Conservation (phyloP, 2,113 vertebrate genomes). For the Reinhardtius hippoglossoides region DNA sequence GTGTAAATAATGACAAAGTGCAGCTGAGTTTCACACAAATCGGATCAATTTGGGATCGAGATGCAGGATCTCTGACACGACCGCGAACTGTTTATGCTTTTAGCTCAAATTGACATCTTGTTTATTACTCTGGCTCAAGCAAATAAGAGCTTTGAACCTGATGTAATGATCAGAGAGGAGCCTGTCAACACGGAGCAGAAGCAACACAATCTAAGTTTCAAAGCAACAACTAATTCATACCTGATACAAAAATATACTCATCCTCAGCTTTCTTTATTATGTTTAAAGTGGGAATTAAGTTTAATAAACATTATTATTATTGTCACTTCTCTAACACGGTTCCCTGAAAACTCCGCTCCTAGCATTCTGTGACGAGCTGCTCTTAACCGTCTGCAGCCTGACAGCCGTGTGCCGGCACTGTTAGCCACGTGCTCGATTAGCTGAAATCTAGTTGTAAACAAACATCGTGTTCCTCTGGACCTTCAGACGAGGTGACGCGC, state of each 20-base stretch:
- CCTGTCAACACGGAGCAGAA: background rate
- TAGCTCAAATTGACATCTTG: too few relatives aligned
- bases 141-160: too few relatives aligned
- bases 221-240: slow-evolving; percentile 27
- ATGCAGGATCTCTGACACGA: background rate
- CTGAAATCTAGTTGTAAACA: slow-evolving; percentile 11
- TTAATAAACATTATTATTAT: background rate
- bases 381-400: slow-evolving; percentile 28
- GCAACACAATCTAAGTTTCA: slow-evolving; percentile 10
- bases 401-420: slow-evolving; percentile 25
- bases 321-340: too few relatives aligned
- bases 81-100: background rate
- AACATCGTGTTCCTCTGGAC: slow-evolving; percentile 4
- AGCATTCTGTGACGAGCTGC: slow-evolving; percentile 15
- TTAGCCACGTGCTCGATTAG: background rate
- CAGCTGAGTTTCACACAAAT: background rate
- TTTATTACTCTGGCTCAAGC: too few relatives aligned
- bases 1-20: background rate
- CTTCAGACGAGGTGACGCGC: slow-evolving; percentile 5
- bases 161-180: too few relatives aligned
- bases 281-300: slow-evolving; percentile 21
- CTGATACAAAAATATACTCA: slow-evolving; percentile 21
- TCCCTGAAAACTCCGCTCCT: too few relatives aligned
- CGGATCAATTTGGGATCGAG: background rate
- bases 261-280: slow-evolving; percentile 20